These are phyloP conservation scores for Parelbella ahira DNA, from an alignment of 2,888 invertebrate genomes.

Conservation along the genomic window DNA sequence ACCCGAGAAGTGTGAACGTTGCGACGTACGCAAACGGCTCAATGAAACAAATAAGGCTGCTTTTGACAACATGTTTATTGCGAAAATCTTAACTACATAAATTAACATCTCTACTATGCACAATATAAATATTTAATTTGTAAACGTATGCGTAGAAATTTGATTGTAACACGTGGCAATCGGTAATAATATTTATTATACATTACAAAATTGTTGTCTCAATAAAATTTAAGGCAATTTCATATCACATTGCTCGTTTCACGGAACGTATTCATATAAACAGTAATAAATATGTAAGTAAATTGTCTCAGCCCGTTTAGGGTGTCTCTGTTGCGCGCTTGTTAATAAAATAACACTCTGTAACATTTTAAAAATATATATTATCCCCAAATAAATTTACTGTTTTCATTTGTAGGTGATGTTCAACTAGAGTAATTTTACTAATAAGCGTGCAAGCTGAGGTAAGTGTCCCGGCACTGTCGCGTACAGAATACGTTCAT, in stretches of 20 bases:
- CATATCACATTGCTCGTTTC: slow-evolving; percentile 58
- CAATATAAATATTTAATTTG: slow-evolving; percentile 44
- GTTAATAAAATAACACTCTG: slow-evolving; percentile 3
- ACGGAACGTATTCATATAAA: slow-evolving; percentile 33
- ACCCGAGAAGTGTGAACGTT: slow-evolving; percentile 1
- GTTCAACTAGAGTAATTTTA: slow-evolving; percentile 2
- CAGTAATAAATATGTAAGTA: slow-evolving; percentile 24
- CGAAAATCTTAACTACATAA: slow-evolving; percentile 45
- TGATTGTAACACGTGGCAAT: slow-evolving; percentile 30
- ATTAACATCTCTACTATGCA: slow-evolving; percentile 53
- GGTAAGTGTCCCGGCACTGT: slow-evolving; percentile 37
- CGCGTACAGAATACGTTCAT: no score
- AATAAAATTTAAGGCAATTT: slow-evolving; percentile 56
- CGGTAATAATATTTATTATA: slow-evolving; percentile 11
- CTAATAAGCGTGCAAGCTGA: slow-evolving; percentile 14
- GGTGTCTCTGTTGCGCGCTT: slow-evolving; percentile 18
- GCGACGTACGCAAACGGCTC: slow-evolving; percentile 2
- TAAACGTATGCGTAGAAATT: slow-evolving; percentile 34
- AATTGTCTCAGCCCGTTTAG: slow-evolving; percentile 16
- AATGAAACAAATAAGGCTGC: slow-evolving; percentile 21
- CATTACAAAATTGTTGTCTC: slow-evolving; percentile 27
- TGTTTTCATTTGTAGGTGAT: no score
- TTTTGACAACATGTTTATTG: slow-evolving; percentile 44
- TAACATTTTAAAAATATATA: no score
- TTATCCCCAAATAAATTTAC: no score